Conservation (phyloP, 2,888 invertebrate species). For the Parnassius smintheus region DNA sequence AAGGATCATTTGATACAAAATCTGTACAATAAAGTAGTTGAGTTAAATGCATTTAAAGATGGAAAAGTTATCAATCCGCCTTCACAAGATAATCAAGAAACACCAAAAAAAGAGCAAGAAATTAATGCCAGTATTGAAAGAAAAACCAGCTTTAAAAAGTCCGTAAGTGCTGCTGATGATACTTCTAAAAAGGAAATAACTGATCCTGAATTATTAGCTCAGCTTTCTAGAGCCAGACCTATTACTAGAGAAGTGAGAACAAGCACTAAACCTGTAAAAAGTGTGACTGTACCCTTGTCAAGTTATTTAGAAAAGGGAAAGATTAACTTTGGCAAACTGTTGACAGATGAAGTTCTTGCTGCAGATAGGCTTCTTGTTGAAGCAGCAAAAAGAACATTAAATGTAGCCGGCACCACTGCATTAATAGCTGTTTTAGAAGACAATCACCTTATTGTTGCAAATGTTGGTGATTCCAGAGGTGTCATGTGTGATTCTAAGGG, state of each 20-base stretch:
- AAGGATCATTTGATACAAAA: conserved; percentile 92
- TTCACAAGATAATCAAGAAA: conserved; percentile 56
- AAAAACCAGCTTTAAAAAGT: conserved; percentile 85
- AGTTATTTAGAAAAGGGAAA: conserved; percentile 88
- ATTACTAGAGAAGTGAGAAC: conserved; percentile 83
- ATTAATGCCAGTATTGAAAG: conserved; percentile 66
- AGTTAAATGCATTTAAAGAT: conserved; percentile 85
- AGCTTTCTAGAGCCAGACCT: conserved; percentile 82
- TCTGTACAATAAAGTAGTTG: conserved; percentile 87
- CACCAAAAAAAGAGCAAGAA: conserved; percentile 63
- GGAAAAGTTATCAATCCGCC: conserved; percentile 72
- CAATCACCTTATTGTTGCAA: conserved; percentile 92
- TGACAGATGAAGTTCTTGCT: conserved; percentile 93
- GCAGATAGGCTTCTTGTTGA: conserved; percentile 91
- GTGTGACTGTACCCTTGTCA: conserved; percentile 74
- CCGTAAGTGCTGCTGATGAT: conserved; percentile 82
- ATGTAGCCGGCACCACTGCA: conserved; percentile 94
- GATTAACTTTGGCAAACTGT: conserved; percentile 89
- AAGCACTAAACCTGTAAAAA: conserved; percentile 64
- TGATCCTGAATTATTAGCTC: conserved; percentile 84
- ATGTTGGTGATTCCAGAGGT: conserved; percentile 97
- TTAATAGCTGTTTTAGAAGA: conserved; percentile 93
- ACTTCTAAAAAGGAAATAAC: conserved; percentile 83
- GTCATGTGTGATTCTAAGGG: conserved; percentile 96
- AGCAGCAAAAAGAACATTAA: conserved; percentile 88